Evolutionary conservation across 2,888 invertebrate genomes (phyloP).

Genomic region (Plemyria rubiginata): DNA sequence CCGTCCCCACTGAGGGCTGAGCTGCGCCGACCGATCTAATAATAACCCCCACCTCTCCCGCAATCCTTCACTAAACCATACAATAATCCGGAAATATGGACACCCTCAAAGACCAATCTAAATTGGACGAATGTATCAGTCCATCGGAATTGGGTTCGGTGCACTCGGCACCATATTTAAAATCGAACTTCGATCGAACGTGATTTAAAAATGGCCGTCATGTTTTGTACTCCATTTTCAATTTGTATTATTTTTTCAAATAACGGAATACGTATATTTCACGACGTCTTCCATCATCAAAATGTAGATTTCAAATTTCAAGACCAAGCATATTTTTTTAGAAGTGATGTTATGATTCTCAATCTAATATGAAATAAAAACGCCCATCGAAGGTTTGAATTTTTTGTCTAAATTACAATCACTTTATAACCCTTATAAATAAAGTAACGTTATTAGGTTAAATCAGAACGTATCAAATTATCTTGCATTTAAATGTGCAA

Average conservation of each 20-base stretch:
- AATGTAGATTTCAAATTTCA: too few species aligned
- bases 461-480: conserved; percentile 53
- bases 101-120: conserved; percentile 53
- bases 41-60: conserved; percentile 57
- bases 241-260: too few species aligned
- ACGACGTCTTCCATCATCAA: too few species aligned
- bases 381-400: background rate
- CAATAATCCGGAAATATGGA: conserved; percentile 48
- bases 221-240: conserved; percentile 31
- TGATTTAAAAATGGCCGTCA: conserved; percentile 72
- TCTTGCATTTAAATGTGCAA: conserved; percentile 69
- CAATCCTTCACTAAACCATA: conserved; percentile 43
- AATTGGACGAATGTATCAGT: conserved; percentile 65
- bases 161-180: conserved; percentile 79
- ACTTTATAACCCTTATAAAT: conserved; percentile 59
- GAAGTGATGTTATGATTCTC: background rate
- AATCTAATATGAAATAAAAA: background rate
- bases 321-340: too few species aligned
- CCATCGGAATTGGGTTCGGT: conserved; percentile 74
- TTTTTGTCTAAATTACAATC: conserved; percentile 45
- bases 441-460: conserved; percentile 49
- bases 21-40: conserved; percentile 58
- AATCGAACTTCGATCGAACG: conserved; percentile 71
- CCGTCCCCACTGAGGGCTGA: conserved; percentile 78
- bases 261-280: too few species aligned